A percentile compares a stretch with the other conserved stretches of the same genome.
These are phyloP conservation scores for Probaryconus sp. DNA, from an alignment of 1,140 invertebrate genomes.

Conservation along the genomic window DNA sequence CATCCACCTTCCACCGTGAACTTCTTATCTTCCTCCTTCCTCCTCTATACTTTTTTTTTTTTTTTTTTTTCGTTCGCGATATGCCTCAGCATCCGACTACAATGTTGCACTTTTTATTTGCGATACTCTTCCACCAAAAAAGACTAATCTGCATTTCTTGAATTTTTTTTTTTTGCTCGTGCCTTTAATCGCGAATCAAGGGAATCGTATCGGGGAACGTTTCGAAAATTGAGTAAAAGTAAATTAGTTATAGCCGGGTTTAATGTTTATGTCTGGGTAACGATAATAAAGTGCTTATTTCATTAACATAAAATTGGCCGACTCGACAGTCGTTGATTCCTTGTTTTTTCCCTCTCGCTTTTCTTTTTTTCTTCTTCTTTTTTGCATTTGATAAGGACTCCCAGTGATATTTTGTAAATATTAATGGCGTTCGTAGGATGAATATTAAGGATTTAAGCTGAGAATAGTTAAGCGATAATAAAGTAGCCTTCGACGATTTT, in stretches of 20 bases:
- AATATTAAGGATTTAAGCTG: no score
- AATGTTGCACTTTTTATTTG: slow-evolving; percentile 51
- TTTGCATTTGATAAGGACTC: no score
- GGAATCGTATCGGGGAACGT: neutral
- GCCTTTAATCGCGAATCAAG: neutral
- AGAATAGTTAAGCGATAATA: no score
- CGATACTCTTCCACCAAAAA: slow-evolving; percentile 17
- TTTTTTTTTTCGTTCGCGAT: slow-evolving; percentile 48
- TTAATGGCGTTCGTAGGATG: no score
- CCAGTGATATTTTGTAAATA: no score
- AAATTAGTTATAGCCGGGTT: neutral
- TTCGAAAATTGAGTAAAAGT: slow-evolving; percentile 1
- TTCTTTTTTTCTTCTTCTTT: neutral
- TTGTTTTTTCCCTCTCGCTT: no score
- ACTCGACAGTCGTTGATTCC: neutral
- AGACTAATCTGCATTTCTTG: slow-evolving; percentile 16
- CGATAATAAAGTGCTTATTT: no score
- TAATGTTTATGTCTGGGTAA: no score
- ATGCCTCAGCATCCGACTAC: slow-evolving; percentile 29
- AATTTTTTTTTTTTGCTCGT: slow-evolving; percentile 8
- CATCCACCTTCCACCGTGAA: slow-evolving; percentile 58
- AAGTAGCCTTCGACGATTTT: no score
- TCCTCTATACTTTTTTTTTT: slow-evolving; percentile 44
- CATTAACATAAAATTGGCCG: no score
- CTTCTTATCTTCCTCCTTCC: slow-evolving; percentile 60